Evolutionary conservation across 2,888 invertebrate species (phyloP), one percentile per base, ranked within the genome.

Genomic region (Macrophya annulata): DNA sequence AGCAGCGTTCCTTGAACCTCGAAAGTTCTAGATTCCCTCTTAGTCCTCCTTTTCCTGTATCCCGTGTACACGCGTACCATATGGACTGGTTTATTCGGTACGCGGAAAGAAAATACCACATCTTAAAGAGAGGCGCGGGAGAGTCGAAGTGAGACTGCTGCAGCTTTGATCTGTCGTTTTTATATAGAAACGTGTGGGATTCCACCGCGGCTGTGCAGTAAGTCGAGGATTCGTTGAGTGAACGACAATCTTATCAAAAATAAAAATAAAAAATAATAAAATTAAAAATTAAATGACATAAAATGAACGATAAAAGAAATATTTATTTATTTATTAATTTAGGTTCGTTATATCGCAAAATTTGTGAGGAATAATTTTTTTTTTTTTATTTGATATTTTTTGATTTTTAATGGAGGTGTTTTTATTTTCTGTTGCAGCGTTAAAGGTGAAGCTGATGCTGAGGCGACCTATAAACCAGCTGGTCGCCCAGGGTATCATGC

Each of bases 401-500:
- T 21, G 12, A 31, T 77, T 55, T 77, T 51, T 51, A 31, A 74
- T 37, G n/a, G 21, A n/a, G 6, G 5, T 77, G 8, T 77, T 88
- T 90, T 88, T 90, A 90, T 89, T 90, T 91, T 94, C 92, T 93
- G 93, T 95, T 96, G 89, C 96, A 99, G 99, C 99, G 92, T 96
- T 99, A 93, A 99, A 99, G 96, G 97, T 99, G 94, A 99, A 99
- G 95, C 95, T 99, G 94, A 97, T 99, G 97, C 96, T 98, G 94
- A 95, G 99, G 93, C 95, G 99, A 92, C 98, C 99, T 87, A 97
- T 98, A 93, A 98, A 97, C 94, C 99, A 99, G 95, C 96, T 99
- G 91, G 98, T 99, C 91, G 99, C 98, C 90, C 99, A 99, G 95
- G 99, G 99, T 94, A 99, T 99, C 93, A 98, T 99, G 96, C 99